These are phyloP conservation scores for Solen grandis DNA, from an alignment of 1,140 invertebrate species.

Conservation along the genomic window DNA sequence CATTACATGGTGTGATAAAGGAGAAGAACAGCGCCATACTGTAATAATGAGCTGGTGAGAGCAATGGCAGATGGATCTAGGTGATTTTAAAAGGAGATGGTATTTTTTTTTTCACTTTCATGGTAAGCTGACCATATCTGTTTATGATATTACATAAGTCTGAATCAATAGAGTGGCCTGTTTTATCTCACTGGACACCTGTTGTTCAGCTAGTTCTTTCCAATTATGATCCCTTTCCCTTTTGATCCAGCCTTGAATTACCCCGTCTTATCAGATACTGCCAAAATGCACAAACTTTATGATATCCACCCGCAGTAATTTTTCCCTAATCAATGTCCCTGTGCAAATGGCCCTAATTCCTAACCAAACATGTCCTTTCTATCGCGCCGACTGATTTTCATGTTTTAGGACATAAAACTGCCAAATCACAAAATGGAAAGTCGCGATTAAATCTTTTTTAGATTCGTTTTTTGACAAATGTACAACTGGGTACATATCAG, in stretches of 20 bases:
- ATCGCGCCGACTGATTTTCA: conserved; percentile 39
- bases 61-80: too few species aligned
- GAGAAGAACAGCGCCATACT: too few species aligned
- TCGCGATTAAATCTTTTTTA: conserved; percentile 52
- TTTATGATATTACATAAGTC: too few species aligned
- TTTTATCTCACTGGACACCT: conserved; percentile 16
- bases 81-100: too few species aligned
- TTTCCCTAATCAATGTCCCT: conserved; percentile 58
- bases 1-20: too few species aligned
- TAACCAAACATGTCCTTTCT: conserved; percentile 46
- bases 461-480: conserved; percentile 57
- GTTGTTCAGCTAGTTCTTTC: conserved; percentile 38
- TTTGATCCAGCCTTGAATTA: conserved; percentile 51
- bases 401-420: conserved; percentile 51
- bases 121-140: too few species aligned
- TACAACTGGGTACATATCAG: conserved; percentile 35
- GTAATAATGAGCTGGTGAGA: too few species aligned
- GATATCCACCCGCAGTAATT: conserved; percentile 45
- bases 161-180: too few species aligned
- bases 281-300: conserved; percentile 49
- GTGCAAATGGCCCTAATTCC: conserved; percentile 48
- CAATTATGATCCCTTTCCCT: conserved; percentile 48
- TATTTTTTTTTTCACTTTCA: too few species aligned
- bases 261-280: conserved; percentile 35
- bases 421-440: conserved; percentile 56